phyloP scores from a whole-genome alignment of 2,888 invertebrate genomes.

The Archips crataeganus region DNA sequence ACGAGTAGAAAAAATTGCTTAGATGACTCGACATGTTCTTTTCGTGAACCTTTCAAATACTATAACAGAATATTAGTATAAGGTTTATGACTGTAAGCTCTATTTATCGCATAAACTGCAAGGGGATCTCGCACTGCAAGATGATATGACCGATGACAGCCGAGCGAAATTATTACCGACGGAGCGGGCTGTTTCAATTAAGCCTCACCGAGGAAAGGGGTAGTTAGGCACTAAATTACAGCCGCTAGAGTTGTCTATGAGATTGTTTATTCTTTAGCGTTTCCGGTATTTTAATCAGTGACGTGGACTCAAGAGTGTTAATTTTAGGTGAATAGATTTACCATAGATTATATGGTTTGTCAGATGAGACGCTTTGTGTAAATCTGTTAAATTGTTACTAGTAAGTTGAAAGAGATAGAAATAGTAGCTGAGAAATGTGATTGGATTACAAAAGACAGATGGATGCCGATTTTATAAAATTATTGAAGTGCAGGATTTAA shows the following conservation, averaged over 20 bases:
- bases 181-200: conserved; percentile 42
- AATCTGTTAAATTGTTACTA: neutral
- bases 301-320: conserved; percentile 17
- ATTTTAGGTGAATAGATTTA: conserved; percentile 2
- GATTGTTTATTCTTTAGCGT: conserved; percentile 62
- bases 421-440: neutral
- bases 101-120: neutral
- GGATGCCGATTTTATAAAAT: neutral
- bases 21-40: too few species aligned
- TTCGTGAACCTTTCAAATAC: too few species aligned
- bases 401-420: neutral
- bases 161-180: conserved; percentile 34
- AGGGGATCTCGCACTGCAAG: conserved; percentile 15
- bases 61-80: too few species aligned
- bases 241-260: conserved; percentile 54
- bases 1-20: too few species aligned
- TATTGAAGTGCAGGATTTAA: conserved; percentile 11
- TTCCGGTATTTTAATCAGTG: conserved; percentile 46
- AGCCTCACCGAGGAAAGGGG: conserved; percentile 48
- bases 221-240: conserved; percentile 64
- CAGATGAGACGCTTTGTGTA: neutral
- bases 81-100: neutral
- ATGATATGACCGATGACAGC: conserved; percentile 39
- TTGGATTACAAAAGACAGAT: neutral
- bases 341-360: neutral